Percentiles rank a stretch among this genome's conserved stretches.
Evolutionary conservation across 1,140 invertebrate species (phyloP).

Genomic region (Triops longicaudatus): DNA sequence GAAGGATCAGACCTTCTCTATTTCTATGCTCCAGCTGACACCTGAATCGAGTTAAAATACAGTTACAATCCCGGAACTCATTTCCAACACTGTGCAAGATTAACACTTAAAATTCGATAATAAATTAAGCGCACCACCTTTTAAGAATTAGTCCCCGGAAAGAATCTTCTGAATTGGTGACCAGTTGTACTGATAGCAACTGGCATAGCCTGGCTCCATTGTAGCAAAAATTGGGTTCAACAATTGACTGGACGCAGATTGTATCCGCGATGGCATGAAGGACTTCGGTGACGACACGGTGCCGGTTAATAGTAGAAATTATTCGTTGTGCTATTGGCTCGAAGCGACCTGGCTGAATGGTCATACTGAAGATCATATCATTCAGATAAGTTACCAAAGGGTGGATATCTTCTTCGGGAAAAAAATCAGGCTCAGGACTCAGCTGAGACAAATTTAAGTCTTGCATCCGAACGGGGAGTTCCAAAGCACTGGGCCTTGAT

Average conservation of each 20-base stretch:
- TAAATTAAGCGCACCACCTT: conserved; percentile 35
- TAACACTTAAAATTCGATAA: neutral
- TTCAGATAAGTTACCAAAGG: conserved; percentile 1
- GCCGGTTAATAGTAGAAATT: neutral
- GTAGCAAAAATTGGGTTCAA: conserved; percentile 56
- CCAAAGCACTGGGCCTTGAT: neutral
- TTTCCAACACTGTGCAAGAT: neutral
- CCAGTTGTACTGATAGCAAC: conserved; percentile 44
- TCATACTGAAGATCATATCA: neutral
- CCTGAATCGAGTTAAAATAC: conserved; percentile 26
- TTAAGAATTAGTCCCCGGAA: conserved; percentile 44
- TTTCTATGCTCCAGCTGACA: conserved; percentile 30
- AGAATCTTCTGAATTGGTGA: conserved; percentile 34
- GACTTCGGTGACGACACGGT: conserved; percentile 1
- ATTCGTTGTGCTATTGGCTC: conserved; percentile 5
- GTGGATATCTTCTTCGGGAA: neutral
- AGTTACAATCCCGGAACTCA: neutral
- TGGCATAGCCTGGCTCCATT: conserved; percentile 54
- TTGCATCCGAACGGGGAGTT: neutral
- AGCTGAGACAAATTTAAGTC: neutral
- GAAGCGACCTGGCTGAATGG: neutral
- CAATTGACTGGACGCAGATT: conserved; percentile 45
- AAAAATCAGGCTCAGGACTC: neutral
- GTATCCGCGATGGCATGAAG: neutral
- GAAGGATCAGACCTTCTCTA: conserved; percentile 28